A percentile compares a stretch with the other conserved stretches of the same genome.
These are phyloP conservation scores for Machimus atricapillus DNA, from an alignment of 2,888 invertebrate genomes.

Conservation along the genomic window DNA sequence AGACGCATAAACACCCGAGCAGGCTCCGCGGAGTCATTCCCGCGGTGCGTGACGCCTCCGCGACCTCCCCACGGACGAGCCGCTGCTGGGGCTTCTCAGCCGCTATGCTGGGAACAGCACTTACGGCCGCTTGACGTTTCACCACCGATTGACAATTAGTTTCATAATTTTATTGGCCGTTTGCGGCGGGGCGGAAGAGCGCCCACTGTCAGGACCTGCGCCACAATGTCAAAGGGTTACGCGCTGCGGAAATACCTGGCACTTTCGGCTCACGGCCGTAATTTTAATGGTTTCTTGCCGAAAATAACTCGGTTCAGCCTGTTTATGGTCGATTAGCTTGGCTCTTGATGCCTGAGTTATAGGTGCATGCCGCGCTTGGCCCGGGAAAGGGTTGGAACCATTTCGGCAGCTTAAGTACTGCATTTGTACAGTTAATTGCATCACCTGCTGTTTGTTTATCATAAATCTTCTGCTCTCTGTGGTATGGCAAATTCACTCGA, in stretches of 20 bases:
- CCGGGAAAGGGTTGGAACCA: slow-evolving; percentile 8
- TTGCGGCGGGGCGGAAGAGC: background rate
- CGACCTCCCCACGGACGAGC: background rate
- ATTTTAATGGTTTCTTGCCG: slow-evolving; percentile 23
- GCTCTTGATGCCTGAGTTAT: background rate
- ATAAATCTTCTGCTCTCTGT: slow-evolving; percentile 16
- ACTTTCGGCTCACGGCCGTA: background rate
- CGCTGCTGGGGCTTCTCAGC: background rate
- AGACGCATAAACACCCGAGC: slow-evolving; percentile 26
- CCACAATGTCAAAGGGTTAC: background rate
- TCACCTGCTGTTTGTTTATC: slow-evolving; percentile 35
- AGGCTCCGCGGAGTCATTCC: background rate
- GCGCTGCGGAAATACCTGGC: background rate
- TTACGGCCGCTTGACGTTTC: slow-evolving; percentile 13
- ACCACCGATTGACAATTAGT: slow-evolving; percentile 31
- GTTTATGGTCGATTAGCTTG: slow-evolving; percentile 33
- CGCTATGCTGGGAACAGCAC: background rate
- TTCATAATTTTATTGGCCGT: slow-evolving; percentile 31
- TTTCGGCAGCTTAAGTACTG: slow-evolving; percentile 1
- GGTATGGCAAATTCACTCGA: background rate
- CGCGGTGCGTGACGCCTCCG: slow-evolving; percentile 1
- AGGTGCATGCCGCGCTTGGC: background rate
- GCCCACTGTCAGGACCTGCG: background rate
- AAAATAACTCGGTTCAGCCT: background rate
- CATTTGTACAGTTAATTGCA: slow-evolving; percentile 34